Evolutionary conservation across 2,113 vertebrate species (phyloP), one percentile per base, ranked within the genome.

Genomic region (Speoplatyrhinus poulsoni): DNA sequence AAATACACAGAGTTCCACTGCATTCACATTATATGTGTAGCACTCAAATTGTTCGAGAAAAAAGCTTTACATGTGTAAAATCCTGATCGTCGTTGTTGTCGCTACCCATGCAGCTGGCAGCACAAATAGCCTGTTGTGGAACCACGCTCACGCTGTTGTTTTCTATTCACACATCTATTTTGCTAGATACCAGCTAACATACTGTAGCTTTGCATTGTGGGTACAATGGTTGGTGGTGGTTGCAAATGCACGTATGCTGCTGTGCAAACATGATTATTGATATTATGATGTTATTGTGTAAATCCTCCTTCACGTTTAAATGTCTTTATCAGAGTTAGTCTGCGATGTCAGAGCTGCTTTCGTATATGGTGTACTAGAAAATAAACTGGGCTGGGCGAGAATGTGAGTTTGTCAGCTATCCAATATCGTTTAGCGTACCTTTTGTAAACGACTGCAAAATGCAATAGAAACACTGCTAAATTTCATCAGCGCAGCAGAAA

Each of bases 161-260:
- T 75, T 82, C 90, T 92, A 87, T 76, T 82, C 62, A 53, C 53
- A 49, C 70, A 70, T 64, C 68, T 84, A 73, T 78, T 76, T 68
- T 66, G 85, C 86, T 87, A 74, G 67, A 62, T 58, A 82, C 65
- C 69, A 72, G 80, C 69, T 81, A 89, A 82, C 80, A 50, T 68
- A 26, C 26, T 26, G 26, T 26, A 50, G 87, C 88, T 70, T 68
- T 90, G 90, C 90, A 91, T 90, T 90, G 52, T 91, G 92, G 88
- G 89, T 85, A 86, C 17, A 1, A 26, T 17, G 19, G 11, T 60
- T 12, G 32, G 46, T 60, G 73, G 59, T 80, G 62, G 79, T 79
- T 76, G 47, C 64, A 46, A 26, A n/a, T 62, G 53, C 36, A 41
- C 32, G 26, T 26, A 65, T 76, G 56, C 52, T 61, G 53, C 71